Percentiles rank a stretch among this genome's conserved stretches.
Evolutionary conservation across 2,888 invertebrate genomes (phyloP).

Genomic region (Himalopsyche tibetana): DNA sequence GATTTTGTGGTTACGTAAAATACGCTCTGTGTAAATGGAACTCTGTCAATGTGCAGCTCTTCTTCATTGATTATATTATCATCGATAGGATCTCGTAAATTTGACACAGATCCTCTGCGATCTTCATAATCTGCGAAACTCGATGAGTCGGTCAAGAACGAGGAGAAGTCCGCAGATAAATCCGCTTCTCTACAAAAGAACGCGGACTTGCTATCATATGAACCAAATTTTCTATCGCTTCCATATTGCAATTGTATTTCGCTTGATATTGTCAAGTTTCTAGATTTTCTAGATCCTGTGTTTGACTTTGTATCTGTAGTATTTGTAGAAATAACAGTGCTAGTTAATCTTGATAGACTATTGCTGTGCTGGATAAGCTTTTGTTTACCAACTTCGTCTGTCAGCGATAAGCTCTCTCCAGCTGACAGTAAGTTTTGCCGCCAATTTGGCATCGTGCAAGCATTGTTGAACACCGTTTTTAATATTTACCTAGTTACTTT

Average conservation of each 20-base stretch:
- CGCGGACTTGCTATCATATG: constrained; percentile 59
- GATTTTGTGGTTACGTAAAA: constrained; percentile 71
- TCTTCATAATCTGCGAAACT: constrained; percentile 76
- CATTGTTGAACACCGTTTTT: constrained; percentile 55
- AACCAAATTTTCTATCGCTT: constrained; percentile 66
- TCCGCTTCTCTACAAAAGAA: constrained; percentile 62
- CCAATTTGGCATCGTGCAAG: constrained; percentile 76
- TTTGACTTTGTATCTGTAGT: constrained; percentile 69
- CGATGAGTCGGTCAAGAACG: constrained; percentile 75
- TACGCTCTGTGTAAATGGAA: constrained; percentile 74
- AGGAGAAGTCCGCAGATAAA: constrained; percentile 72
- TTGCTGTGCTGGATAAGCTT: constrained; percentile 75
- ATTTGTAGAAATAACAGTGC: constrained; percentile 71
- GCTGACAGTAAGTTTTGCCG: constrained; percentile 77
- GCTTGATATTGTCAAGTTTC: constrained; percentile 73
- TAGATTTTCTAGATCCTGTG: constrained; percentile 68
- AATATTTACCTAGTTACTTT: background rate
- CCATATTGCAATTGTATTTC: constrained; percentile 68
- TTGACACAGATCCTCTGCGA: constrained; percentile 70
- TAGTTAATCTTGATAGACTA: constrained; percentile 75
- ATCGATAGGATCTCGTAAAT: constrained; percentile 68
- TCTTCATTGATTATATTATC: constrained; percentile 69
- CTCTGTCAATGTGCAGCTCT: constrained; percentile 73
- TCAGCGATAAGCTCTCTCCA: constrained; percentile 73
- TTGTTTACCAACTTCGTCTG: constrained; percentile 67